Evolutionary conservation across 37 sponge, comb jelly and placozoan species (phyloP).

Genomic region (Mnemiopsis leidyi): DNA sequence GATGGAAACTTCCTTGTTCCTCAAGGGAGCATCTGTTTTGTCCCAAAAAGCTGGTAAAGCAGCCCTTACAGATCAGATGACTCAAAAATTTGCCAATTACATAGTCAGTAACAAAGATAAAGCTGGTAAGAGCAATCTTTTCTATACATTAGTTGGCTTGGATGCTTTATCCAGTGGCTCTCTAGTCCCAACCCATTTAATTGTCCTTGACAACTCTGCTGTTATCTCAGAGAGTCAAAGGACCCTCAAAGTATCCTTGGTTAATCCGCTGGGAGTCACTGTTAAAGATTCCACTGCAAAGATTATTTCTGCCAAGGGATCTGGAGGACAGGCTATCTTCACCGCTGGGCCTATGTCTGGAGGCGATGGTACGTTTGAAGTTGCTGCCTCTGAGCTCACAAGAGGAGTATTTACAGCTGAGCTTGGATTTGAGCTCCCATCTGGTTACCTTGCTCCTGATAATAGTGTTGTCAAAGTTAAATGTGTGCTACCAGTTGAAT

Average conservation of each 20-base stretch:
- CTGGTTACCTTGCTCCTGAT: constrained; percentile 12
- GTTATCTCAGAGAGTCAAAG: background rate
- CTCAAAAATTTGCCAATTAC: background rate
- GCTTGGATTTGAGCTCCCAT: background rate
- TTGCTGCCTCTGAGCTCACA: background rate
- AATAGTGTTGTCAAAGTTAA: background rate
- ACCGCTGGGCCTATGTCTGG: background rate
- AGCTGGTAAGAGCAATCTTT: background rate
- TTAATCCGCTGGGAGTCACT: background rate
- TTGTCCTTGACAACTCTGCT: background rate
- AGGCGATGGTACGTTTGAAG: background rate
- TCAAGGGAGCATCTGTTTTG: constrained; percentile 21
- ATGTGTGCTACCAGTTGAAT: background rate
- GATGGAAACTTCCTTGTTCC: constrained; percentile 29
- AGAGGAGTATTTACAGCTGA: background rate
- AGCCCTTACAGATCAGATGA: background rate
- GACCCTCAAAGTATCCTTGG: background rate
- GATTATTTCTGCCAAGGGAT: background rate
- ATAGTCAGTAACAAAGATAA: constrained; percentile 42
- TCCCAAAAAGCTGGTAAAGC: constrained; percentile 21
- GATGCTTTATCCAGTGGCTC: background rate
- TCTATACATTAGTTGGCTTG: constrained; percentile 12
- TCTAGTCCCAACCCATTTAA: background rate
- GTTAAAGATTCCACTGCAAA: background rate
- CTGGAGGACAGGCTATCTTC: background rate